phyloP scores from a whole-genome alignment of 2,888 invertebrate species.

The Torymus texanus region DNA sequence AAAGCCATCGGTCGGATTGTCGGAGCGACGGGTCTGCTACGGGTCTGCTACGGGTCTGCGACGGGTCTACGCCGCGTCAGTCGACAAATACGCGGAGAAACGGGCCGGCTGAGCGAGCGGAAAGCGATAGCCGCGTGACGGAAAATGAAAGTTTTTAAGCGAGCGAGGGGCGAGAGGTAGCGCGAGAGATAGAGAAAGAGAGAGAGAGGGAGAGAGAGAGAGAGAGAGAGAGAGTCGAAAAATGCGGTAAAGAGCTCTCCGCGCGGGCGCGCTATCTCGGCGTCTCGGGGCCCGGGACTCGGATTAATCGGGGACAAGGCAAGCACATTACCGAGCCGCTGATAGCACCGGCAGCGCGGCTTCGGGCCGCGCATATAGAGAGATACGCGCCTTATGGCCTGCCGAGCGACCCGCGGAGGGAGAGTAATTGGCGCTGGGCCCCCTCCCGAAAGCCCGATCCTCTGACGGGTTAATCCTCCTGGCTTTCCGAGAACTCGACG shows the following conservation, averaged over 20 bases:
- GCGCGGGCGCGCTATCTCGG: constrained; percentile 34
- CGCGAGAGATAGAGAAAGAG: not conserved
- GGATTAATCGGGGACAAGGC: constrained; percentile 74
- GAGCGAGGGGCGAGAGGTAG: not conserved
- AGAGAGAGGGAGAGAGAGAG: too few species aligned
- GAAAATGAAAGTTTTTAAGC: constrained; percentile 21
- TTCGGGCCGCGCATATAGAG: not conserved
- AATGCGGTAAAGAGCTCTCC: constrained; percentile 39
- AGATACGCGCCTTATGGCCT: constrained; percentile 45
- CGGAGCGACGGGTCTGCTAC: not conserved
- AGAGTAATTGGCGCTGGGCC: constrained; percentile 63
- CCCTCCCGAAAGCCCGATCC: constrained; percentile 61
- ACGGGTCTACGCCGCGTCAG: too few species aligned
- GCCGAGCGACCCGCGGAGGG: constrained; percentile 46
- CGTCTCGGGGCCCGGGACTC: constrained; percentile 45
- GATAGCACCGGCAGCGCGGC: constrained; percentile 59
- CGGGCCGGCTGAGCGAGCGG: not conserved
- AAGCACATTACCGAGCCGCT: constrained; percentile 70
- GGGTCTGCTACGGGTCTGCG: too few species aligned
- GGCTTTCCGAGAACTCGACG: constrained; percentile 68
- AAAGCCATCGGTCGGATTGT: not conserved
- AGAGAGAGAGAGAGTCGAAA: constrained; percentile 59
- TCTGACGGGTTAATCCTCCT: constrained; percentile 73
- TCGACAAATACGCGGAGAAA: not conserved
- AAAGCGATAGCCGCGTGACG: constrained; percentile 1